Base-by-base conservation (phyloP, 1,140 invertebrate species). In the Heterodera schachtii region DNA sequence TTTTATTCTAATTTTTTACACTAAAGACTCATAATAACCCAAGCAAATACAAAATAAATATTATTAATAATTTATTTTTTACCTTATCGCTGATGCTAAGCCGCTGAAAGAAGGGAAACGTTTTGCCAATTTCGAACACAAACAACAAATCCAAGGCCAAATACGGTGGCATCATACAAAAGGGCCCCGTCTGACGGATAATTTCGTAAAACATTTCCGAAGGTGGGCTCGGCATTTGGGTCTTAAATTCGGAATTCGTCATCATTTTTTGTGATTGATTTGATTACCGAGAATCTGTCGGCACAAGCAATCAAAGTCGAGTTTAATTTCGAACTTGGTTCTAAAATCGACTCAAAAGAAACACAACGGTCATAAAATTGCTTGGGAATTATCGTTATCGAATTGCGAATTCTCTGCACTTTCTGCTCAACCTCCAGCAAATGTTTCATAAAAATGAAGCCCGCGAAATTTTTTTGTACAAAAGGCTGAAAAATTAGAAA, bases 31-130 rank as follows among this genome's bases (percentile, higher is more conserved):
- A n/a, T n/a, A n/a, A n/a, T n/a, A n/a, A n/a, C n/a, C n/a, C n/a
- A n/a, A n/a, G n/a, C n/a, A n/a, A n/a, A n/a, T n/a, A n/a, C n/a
- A n/a, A n/a, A n/a, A n/a, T n/a, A n/a, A n/a, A n/a, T n/a, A n/a
- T n/a, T n/a, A n/a, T n/a, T n/a, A 52, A 11, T 52, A 13, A 52
- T 11, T 11, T 11, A 52, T 9, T 5, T n/a, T 73, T 73, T 73
- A 73, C 71, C 19, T 73, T 73, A 73, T 73, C 71, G 8, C 49
- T 73, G 44, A 4, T 46, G 49, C 31, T 49, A 44, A 73, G 49
- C 31, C 49, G 44, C 31, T 44, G 3, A 73, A 73, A 73, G 21
- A 73, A 31, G 31, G 31, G 31, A 31, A 31, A 31, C 31, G 31
- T 31, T 31, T 31, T 31, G 31, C 31, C 31, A 31, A 31, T 31